Evolutionary conservation across 1,140 invertebrate species (phyloP).

Genomic region (Papilio dardanus): DNA sequence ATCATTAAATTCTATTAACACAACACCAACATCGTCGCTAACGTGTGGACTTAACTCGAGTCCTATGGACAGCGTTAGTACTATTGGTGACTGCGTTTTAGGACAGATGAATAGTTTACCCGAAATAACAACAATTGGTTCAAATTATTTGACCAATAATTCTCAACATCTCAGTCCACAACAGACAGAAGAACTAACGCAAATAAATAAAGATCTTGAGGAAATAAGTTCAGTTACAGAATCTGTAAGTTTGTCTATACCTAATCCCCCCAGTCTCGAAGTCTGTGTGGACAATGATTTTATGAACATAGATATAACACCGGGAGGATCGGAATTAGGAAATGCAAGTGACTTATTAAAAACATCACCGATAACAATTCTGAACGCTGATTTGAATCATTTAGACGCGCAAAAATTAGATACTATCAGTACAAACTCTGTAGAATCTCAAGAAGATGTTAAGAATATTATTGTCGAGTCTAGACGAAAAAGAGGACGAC

Average conservation of each 20-base stretch:
- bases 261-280: slow-evolving; percentile 74
- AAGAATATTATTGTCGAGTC: slow-evolving; percentile 76
- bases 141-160: slow-evolving; percentile 66
- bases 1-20: slow-evolving; percentile 58
- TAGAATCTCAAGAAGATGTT: slow-evolving; percentile 79
- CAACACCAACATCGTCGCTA: slow-evolving; percentile 52
- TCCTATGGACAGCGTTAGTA: slow-evolving; percentile 62
- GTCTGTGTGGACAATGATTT: slow-evolving; percentile 81
- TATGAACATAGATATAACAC: slow-evolving; percentile 73
- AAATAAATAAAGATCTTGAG: slow-evolving; percentile 80
- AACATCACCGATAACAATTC: slow-evolving; percentile 67
- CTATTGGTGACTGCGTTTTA: slow-evolving; percentile 74
- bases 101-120: slow-evolving; percentile 74
- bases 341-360: slow-evolving; percentile 75
- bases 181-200: slow-evolving; percentile 76
- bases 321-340: slow-evolving; percentile 68
- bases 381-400: slow-evolving; percentile 58
- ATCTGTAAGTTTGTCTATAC: slow-evolving; percentile 71
- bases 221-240: slow-evolving; percentile 76
- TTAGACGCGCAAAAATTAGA: slow-evolving; percentile 74
- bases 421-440: slow-evolving; percentile 74
- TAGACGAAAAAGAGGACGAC: slow-evolving; percentile 85
- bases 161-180: slow-evolving; percentile 77
- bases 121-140: slow-evolving; percentile 69
- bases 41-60: slow-evolving; percentile 59